These are phyloP conservation scores for Astatoreochromis straeleni DNA, from an alignment of 2,113 vertebrate species.

Conservation along the genomic window DNA sequence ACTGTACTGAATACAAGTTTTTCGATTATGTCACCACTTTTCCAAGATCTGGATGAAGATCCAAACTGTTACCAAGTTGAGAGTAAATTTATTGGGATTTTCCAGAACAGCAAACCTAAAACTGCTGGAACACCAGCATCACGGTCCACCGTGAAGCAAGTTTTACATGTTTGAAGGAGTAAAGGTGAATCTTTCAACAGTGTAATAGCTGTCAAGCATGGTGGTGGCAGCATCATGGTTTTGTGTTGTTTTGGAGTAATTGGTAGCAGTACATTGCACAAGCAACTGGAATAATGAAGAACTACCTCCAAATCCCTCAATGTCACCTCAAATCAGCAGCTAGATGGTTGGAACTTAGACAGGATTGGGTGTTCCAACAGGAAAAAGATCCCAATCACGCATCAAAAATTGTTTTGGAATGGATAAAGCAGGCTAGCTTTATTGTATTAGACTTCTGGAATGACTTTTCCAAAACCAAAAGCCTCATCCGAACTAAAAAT, in stretches of 20 bases:
- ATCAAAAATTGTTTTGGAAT: background rate
- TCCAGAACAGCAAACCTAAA: background rate
- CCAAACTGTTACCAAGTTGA: background rate
- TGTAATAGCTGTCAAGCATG: accelerated
- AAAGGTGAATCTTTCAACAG: background rate
- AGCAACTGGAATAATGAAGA: background rate
- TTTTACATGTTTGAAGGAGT: background rate
- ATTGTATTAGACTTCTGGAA: background rate
- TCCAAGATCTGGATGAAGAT: background rate
- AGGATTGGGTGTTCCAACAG: background rate
- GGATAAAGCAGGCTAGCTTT: background rate
- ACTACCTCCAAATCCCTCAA: background rate
- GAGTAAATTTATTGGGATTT: background rate
- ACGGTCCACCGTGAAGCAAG: background rate
- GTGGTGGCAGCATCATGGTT: background rate
- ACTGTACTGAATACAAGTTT: background rate
- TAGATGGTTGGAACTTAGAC: background rate
- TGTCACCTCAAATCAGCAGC: background rate
- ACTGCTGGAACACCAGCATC: background rate
- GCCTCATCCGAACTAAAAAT: accelerated
- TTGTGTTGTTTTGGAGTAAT: background rate
- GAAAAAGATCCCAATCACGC: background rate
- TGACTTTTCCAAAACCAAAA: accelerated
- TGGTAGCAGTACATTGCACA: background rate
- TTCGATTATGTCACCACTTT: accelerated